Conservation (phyloP, 1,140 invertebrate species). For the Potamilus streckersoni region DNA sequence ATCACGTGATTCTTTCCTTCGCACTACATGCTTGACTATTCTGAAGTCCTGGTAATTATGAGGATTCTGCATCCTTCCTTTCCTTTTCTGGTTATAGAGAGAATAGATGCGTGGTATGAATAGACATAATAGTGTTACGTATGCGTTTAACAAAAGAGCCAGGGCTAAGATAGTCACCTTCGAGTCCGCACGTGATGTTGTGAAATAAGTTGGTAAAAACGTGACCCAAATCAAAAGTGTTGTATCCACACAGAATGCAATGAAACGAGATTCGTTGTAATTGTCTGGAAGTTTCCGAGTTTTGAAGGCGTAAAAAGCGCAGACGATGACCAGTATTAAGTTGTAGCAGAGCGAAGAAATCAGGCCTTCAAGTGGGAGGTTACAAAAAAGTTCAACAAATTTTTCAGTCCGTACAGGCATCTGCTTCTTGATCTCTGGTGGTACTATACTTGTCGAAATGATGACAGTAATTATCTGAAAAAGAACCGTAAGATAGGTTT, state of each 20-base stretch:
- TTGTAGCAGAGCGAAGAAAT: constrained; percentile 80
- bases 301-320: constrained; percentile 89
- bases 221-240: constrained; percentile 56
- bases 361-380: constrained; percentile 39
- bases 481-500: neutral
- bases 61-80: neutral
- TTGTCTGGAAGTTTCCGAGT: constrained; percentile 60
- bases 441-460: constrained; percentile 33
- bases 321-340: constrained; percentile 86
- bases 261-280: constrained; percentile 62
- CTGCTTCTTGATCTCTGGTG: constrained; percentile 30
- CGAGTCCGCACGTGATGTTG: constrained; percentile 35
- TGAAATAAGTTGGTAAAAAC: constrained; percentile 58
- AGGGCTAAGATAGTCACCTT: constrained; percentile 39
- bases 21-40: constrained; percentile 30
- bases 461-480: constrained; percentile 39
- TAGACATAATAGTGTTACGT: constrained; percentile 46
- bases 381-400: constrained; percentile 47
- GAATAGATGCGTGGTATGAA: constrained; percentile 52
- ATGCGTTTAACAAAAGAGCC: constrained; percentile 47
- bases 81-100: constrained; percentile 14
- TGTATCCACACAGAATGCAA: constrained; percentile 57
- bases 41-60: constrained; percentile 25
- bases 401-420: constrained; percentile 40
- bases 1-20: constrained; percentile 15